These are phyloP conservation scores for Drosophila nr. medialis DNA, from an alignment of 2,888 invertebrate species.

Conservation along the genomic window DNA sequence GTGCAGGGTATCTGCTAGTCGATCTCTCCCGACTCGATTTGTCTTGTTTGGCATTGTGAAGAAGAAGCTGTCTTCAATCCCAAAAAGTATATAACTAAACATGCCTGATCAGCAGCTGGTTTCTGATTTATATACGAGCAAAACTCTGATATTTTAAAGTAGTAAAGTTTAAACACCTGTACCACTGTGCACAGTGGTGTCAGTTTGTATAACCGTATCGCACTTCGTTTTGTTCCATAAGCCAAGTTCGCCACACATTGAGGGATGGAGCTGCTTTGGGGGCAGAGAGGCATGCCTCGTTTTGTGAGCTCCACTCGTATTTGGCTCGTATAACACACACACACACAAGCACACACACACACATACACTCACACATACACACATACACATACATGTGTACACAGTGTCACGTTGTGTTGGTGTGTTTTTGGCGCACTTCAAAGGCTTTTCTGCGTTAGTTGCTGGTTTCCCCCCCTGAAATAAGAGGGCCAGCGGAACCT, in stretches of 20 bases:
- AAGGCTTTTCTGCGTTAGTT: constrained; percentile 60
- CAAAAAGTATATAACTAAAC: not conserved
- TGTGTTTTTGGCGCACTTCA: constrained; percentile 55
- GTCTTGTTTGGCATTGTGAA: too few species aligned
- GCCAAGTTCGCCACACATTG: constrained; percentile 22
- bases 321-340: constrained; percentile 25
- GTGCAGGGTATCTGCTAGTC: not conserved
- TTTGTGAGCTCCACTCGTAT: constrained; percentile 21
- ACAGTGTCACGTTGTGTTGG: constrained; percentile 22
- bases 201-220: constrained; percentile 11
- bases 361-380: constrained; percentile 1
- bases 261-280: not conserved
- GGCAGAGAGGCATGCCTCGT: constrained; percentile 13
- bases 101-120: not conserved
- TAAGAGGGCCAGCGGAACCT: constrained; percentile 14
- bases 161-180: not conserved
- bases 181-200: constrained; percentile 52
- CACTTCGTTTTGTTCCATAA: constrained; percentile 10
- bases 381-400: not conserved
- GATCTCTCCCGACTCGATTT: too few species aligned
- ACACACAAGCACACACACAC: constrained; percentile 8
- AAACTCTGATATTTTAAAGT: not conserved
- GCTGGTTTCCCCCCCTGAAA: constrained; percentile 1
- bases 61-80: not conserved
- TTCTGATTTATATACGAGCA: too few species aligned